Conservation (phyloP, 2,888 invertebrate genomes). For the Torymus aiolomorphi region DNA sequence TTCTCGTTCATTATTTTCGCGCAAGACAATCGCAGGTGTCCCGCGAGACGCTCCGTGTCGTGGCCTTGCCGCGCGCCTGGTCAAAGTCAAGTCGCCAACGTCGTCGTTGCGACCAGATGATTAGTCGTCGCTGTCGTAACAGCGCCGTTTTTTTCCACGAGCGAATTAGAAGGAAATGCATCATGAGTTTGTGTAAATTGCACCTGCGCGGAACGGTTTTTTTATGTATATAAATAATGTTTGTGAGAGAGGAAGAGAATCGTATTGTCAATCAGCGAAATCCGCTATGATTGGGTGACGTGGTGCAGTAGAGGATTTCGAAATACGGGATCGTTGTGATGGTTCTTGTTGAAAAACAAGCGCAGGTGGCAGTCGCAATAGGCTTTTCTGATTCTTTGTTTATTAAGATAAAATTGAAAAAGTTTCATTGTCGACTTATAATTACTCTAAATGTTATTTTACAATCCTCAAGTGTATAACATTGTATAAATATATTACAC, state of each 20-base stretch:
- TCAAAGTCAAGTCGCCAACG: constrained; percentile 51
- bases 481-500: too few species aligned
- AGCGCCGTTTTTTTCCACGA: constrained; percentile 8
- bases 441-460: too few species aligned
- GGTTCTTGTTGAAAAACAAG: not conserved
- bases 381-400: too few species aligned
- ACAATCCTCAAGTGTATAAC: too few species aligned
- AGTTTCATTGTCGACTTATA: too few species aligned
- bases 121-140: not conserved
- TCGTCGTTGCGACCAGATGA: too few species aligned
- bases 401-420: too few species aligned
- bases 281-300: constrained; percentile 2
- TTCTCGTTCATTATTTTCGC: constrained; percentile 41
- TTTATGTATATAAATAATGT: not conserved
- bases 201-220: constrained; percentile 40
- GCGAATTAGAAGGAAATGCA: constrained; percentile 31
- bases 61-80: constrained; percentile 38
- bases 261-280: not conserved
- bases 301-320: constrained; percentile 10
- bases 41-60: constrained; percentile 7
- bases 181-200: constrained; percentile 9
- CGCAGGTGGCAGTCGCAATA: not conserved
- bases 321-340: constrained; percentile 18
- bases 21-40: constrained; percentile 52
- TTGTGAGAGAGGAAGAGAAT: not conserved